These are phyloP conservation scores for Andinoacara biseriatus DNA, from an alignment of 2,113 vertebrate species.

Conservation along the genomic window DNA sequence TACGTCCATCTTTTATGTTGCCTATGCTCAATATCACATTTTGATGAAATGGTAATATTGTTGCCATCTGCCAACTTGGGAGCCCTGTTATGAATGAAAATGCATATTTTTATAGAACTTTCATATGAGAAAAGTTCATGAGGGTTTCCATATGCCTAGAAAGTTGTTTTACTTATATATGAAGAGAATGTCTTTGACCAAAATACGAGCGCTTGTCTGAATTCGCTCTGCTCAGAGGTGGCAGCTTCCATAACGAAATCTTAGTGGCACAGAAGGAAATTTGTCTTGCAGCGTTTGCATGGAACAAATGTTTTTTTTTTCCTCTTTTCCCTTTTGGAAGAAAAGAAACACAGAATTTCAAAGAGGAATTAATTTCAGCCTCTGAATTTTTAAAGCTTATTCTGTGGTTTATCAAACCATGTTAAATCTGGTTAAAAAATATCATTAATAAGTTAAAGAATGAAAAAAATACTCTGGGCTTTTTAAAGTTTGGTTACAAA, in stretches of 20 bases:
- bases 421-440: neutral
- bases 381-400: neutral
- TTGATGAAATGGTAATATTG: neutral
- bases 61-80: neutral
- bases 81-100: neutral
- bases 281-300: conserved; percentile 5
- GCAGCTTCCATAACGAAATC: conserved; percentile 1
- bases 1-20: neutral
- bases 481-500: conserved; percentile 1
- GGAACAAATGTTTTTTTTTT: conserved; percentile 8
- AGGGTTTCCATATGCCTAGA: neutral
- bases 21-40: neutral
- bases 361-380: neutral
- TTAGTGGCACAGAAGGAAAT: neutral
- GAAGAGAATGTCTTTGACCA: conserved; percentile 18
- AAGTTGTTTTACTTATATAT: conserved; percentile 3
- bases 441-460: neutral
- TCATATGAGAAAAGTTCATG: neutral
- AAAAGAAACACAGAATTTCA: conserved; percentile 1
- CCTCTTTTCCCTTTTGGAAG: conserved; percentile 10
- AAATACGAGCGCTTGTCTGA: conserved; percentile 29
- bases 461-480: neutral
- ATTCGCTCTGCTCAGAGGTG: conserved; percentile 1
- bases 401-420: neutral
- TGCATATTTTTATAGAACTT: neutral